These are phyloP conservation scores for Silurus aristotelis DNA, from an alignment of 2,797 vertebrate species.

Conservation along the genomic window DNA sequence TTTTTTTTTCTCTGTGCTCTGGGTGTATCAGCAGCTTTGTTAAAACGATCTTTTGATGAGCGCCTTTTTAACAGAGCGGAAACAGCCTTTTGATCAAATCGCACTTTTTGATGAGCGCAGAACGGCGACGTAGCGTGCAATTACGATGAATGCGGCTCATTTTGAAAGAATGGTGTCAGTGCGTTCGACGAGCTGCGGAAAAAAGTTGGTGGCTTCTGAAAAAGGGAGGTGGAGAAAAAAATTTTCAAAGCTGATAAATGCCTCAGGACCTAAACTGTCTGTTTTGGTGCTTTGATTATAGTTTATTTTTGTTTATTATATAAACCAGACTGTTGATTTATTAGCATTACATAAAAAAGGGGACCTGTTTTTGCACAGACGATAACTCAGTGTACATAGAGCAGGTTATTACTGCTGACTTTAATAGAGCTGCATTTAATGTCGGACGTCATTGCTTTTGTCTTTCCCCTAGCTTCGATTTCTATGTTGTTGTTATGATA, in stretches of 20 bases:
- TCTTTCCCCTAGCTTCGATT: slow-evolving; percentile 67
- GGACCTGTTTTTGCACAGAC: slow-evolving; percentile 51
- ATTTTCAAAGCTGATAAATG: slow-evolving; percentile 79
- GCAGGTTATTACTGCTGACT: slow-evolving; percentile 72
- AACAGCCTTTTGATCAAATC: slow-evolving; percentile 80
- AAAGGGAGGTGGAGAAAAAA: slow-evolving; percentile 32
- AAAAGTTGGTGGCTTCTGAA: slow-evolving; percentile 78
- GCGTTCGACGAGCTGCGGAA: slow-evolving; percentile 76
- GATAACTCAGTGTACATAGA: slow-evolving; percentile 54
- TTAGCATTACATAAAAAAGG: slow-evolving; percentile 72
- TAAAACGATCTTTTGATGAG: slow-evolving; percentile 70
- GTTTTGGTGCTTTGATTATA: slow-evolving; percentile 78
- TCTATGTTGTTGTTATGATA: slow-evolving; percentile 64
- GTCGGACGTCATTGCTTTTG: slow-evolving; percentile 68
- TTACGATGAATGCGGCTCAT: slow-evolving; percentile 76
- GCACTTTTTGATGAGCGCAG: slow-evolving; percentile 74
- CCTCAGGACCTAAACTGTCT: slow-evolving; percentile 79
- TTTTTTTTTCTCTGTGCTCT: not conserved
- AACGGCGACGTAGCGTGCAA: slow-evolving; percentile 71
- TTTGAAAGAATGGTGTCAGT: slow-evolving; percentile 83
- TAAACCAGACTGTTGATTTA: slow-evolving; percentile 77
- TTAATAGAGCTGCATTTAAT: slow-evolving; percentile 71
- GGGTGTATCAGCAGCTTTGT: slow-evolving; percentile 65
- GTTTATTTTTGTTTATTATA: slow-evolving; percentile 81
- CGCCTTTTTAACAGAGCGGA: slow-evolving; percentile 73